phyloP scores from a whole-genome alignment of 2,797 vertebrate genomes.

The Etheostoma perlongum region DNA sequence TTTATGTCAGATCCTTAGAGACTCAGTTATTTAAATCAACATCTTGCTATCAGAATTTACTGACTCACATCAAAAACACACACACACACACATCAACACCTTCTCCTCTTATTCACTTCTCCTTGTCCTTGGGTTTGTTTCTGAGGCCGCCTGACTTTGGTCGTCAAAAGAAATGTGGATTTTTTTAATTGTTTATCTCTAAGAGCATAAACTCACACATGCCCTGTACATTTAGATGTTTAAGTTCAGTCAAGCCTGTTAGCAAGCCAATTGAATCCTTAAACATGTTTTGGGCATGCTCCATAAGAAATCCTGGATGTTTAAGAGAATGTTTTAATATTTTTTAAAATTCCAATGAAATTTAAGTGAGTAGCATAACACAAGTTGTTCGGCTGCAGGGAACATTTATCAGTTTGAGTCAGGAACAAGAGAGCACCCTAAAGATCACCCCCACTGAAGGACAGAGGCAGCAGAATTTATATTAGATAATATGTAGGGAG shows the following conservation, averaged over 20 bases:
- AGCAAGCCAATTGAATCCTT: conserved; percentile 41
- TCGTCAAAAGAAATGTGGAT: conserved; percentile 59
- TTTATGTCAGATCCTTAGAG: conserved; percentile 85
- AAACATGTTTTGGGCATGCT: conserved; percentile 33
- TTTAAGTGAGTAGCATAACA: conserved; percentile 2
- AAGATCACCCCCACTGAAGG: too few species aligned
- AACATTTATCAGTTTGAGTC: not conserved
- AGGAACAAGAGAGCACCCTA: not conserved
- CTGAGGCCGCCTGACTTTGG: conserved; percentile 68
- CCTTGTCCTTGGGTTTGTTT: conserved; percentile 68
- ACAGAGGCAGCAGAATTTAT: too few species aligned
- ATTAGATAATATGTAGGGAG: too few species aligned
- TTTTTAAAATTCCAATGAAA: too few species aligned
- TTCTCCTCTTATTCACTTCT: conserved; percentile 49
- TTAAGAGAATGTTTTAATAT: not conserved
- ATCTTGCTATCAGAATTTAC: conserved; percentile 79
- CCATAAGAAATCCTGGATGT: conserved; percentile 15
- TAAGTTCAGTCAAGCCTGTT: conserved; percentile 37
- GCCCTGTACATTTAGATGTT: conserved; percentile 14
- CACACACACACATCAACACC: conserved; percentile 43
- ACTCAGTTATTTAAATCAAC: conserved; percentile 87
- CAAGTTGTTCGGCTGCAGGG: not conserved
- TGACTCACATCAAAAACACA: conserved; percentile 55
- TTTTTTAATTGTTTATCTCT: conserved; percentile 41
- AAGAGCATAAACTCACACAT: conserved; percentile 8